Evolutionary conservation across 92 coral and sea anemone genomes (phyloP).

Genomic region (Porites lobata): DNA sequence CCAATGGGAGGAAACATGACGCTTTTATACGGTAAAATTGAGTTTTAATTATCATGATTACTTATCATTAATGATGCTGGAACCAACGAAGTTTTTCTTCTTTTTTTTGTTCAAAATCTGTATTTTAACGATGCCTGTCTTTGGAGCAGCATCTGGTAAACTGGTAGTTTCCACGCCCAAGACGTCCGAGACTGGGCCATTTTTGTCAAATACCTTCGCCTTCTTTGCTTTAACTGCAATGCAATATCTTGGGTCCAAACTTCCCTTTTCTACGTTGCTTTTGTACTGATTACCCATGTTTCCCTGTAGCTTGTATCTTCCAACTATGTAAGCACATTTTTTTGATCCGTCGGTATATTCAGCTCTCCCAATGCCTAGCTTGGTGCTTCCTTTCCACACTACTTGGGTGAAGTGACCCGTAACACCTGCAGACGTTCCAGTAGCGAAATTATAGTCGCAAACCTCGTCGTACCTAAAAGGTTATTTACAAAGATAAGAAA

Average conservation of each 20-base stretch:
- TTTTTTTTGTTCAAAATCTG: no score
- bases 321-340: constrained; percentile 89
- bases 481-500: not conserved
- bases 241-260: constrained; percentile 63
- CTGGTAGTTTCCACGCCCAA: no score
- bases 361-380: constrained; percentile 86
- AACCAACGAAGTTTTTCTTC: no score
- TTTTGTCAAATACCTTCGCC: no score
- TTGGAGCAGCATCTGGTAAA: no score
- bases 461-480: constrained; percentile 64
- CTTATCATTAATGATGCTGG: no score
- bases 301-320: constrained; percentile 87
- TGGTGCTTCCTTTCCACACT: constrained; percentile 86
- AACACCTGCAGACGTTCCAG: constrained; percentile 38
- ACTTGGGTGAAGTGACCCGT: constrained; percentile 90
- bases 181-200: no score
- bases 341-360: constrained; percentile 24
- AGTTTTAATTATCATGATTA: no score
- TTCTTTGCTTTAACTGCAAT: not conserved
- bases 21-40: no score
- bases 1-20: no score
- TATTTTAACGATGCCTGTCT: no score
- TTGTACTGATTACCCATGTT: constrained; percentile 59
- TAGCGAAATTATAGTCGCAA: constrained; percentile 46
- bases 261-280: constrained; percentile 80